Evolutionary conservation across 2,113 vertebrate genomes (phyloP), one percentile per base, ranked within the genome.

Genomic region (Propithecus coquereli): DNA sequence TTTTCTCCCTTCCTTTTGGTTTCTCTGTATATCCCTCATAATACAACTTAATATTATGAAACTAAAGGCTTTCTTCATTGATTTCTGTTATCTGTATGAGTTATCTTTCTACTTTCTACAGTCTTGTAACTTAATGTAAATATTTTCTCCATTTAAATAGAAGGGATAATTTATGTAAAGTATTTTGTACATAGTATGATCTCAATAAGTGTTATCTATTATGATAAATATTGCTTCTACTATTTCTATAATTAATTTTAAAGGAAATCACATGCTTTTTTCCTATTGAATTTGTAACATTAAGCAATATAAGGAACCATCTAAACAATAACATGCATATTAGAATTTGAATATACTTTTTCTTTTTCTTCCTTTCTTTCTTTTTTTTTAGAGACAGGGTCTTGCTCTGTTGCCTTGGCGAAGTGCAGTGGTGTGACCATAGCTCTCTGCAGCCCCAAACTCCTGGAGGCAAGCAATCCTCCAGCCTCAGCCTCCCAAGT

Each of bases 111-210:
- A 54, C 52, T 54, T 54, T 54, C 52, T 52, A 84, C 11, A 79
- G 52, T 90, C 54, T 92, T 94, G 1, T 30, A 71, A 94, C 63
- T 86, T 73, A 95, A 89, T 59, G 6, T 81, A n/a, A 86, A n/a
- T 50, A 83, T 68, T 96, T 84, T 40, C 37, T 80, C 45, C 34
- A 84, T 76, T 97, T 71, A 85, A 93, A 71, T 87, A 79, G 94
- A 88, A 77, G 9, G 25, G 14, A 3, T 52, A 77, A 81, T 83
- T 94, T 91, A 70, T 43, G 25, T 27, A 84, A 66, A 86, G 27
- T n/a, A 61, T 71, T 91, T 94, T 93, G 8, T 25, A 95, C 12
- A 25, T 45, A 87, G 43, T 86, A 71, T 88, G 17, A 82, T 25
- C 40, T 96, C 68, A 86, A 10, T 85, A 85, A 90, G 85, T 84